Percentiles rank a stretch among this genome's conserved stretches.
Conservation (phyloP, 2,888 invertebrate species). For the Neocrepidodera transversa region DNA sequence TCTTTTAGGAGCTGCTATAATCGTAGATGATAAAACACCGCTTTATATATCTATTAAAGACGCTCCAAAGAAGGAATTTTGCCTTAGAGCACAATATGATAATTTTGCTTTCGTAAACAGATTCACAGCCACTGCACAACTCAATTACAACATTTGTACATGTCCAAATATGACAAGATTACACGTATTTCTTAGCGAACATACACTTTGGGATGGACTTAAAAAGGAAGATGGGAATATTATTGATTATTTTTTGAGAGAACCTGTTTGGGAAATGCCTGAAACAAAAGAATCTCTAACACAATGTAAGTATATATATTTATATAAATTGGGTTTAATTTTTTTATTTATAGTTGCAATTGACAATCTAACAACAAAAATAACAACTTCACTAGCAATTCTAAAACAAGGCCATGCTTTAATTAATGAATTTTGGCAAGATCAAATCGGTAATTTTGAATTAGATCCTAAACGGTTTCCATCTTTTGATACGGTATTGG, state of each 20-base stretch:
- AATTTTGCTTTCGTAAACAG: conserved; percentile 80
- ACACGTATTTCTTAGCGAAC: conserved; percentile 67
- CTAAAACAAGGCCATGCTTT: conserved; percentile 80
- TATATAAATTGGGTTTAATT: background rate
- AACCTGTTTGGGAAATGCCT: conserved; percentile 88
- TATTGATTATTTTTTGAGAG: conserved; percentile 77
- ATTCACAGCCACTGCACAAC: conserved; percentile 70
- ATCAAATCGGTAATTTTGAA: conserved; percentile 82
- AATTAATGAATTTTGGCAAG: conserved; percentile 84
- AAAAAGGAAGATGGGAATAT: conserved; percentile 78
- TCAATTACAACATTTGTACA: conserved; percentile 87
- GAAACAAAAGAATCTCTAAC: conserved; percentile 71
- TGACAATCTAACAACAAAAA: conserved; percentile 83
- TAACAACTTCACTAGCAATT: conserved; percentile 75
- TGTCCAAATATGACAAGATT: conserved; percentile 79
- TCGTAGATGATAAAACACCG: conserved; percentile 79
- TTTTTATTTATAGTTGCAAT: conserved; percentile 63
- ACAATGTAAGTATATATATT: conserved; percentile 59
- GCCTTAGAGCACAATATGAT: conserved; percentile 80
- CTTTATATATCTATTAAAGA: conserved; percentile 78
- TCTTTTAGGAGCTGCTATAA: conserved; percentile 71
- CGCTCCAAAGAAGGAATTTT: conserved; percentile 69
- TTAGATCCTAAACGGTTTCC: conserved; percentile 82
- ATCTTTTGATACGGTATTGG: conserved; percentile 78
- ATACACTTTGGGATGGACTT: conserved; percentile 81